Percentiles rank a stretch among this genome's conserved stretches.
These are phyloP conservation scores for Himantopus leucocephalus DNA, from an alignment of 2,113 vertebrate species.

Conservation along the genomic window DNA sequence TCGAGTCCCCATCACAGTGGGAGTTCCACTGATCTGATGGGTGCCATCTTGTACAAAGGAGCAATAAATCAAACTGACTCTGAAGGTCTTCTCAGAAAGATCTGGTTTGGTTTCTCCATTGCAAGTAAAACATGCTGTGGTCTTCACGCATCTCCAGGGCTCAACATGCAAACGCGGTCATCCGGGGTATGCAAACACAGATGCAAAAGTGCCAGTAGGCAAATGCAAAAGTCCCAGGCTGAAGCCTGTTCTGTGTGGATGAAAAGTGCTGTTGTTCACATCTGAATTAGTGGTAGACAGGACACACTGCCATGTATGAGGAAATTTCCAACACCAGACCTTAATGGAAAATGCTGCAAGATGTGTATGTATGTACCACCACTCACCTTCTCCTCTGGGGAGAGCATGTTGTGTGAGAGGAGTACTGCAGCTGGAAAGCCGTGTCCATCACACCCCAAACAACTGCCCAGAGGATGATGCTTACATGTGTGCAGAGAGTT, in stretches of 20 bases:
- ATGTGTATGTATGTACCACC: accelerated
- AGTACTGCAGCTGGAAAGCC: background rate
- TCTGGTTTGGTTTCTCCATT: background rate
- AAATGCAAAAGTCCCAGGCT: background rate
- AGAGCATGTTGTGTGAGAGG: background rate
- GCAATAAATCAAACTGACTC: background rate
- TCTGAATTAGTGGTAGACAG: background rate
- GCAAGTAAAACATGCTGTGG: background rate
- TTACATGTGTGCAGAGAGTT: accelerated
- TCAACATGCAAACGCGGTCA: background rate
- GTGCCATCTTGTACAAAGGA: background rate
- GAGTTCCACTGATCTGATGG: background rate
- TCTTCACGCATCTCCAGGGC: background rate
- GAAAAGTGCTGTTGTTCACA: background rate
- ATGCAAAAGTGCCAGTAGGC: background rate
- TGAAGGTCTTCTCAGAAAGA: background rate
- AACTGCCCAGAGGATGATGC: background rate
- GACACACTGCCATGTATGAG: background rate
- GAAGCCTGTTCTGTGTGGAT: background rate
- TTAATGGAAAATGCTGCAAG: background rate
- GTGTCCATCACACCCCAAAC: background rate
- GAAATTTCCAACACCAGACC: background rate
- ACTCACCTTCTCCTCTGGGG: background rate
- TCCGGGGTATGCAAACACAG: background rate
- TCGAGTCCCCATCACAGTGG: accelerated